Evolutionary conservation across 2,888 invertebrate species (phyloP), one percentile per base, ranked within the genome.

Genomic region (Xestoiulus laeticollis): DNA sequence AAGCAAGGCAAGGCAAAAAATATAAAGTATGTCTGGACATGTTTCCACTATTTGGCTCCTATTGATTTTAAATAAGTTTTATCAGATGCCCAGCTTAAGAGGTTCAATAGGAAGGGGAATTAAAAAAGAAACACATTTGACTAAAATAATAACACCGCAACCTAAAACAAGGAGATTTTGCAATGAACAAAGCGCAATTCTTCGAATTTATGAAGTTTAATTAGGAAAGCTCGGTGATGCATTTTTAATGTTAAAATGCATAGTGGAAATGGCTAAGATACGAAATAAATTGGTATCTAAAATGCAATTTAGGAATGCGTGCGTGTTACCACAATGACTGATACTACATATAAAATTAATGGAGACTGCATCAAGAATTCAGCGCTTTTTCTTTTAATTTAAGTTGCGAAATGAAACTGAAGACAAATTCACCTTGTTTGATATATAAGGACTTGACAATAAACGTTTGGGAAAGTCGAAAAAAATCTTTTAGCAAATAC

Each of bases 311-410:
- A 26, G 68, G 12, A 78, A 78, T 30, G 0, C 78, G 30, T 78
- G 68, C 26, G 26, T 68, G 12, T 26, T 68, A 68, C 68, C 68
- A n/a, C 68, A 68, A 68, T 26, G 78, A 78, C 78, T 78, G 78
- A 68, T 30, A 16, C 78, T 16, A 3, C 30, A 78, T 30, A 30
- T 30, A 78, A 78, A 78, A 78, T 78, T 78, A 30, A 78, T 78
- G 78, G 26, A 78, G 30, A 10, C 16, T 30, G 30, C 78, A 78
- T 78, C 12, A 32, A 32, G 78, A 78, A 78, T 78, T 78, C 78
- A 78, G 30, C 78, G 10, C 14, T 3, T 14, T 78, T 78, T 30
- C 78, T 30, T 78, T 78, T 78, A 78, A 78, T 78, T 78, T 30
- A 78, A 78, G 30, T 78, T 30, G 78, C 12, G 30, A 12, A 78